These are phyloP conservation scores for Apistogramma diplotaenia DNA, from an alignment of 2,113 vertebrate species.

Conservation along the genomic window DNA sequence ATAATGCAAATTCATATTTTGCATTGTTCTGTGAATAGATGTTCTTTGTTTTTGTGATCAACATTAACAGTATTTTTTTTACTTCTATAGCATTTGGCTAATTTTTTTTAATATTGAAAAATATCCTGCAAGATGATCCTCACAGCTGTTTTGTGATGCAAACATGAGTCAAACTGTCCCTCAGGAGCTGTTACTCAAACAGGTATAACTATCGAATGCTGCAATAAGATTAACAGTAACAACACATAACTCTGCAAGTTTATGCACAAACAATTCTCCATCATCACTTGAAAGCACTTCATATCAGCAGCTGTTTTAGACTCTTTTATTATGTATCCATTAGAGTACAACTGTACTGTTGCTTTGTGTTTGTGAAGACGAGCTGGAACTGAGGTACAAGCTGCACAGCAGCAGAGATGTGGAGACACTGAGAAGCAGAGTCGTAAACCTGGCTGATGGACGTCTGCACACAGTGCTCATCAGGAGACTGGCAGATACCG, in stretches of 20 bases:
- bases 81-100: background rate
- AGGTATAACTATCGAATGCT: too few relatives aligned
- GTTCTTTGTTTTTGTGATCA: background rate
- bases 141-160: too few relatives aligned
- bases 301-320: background rate
- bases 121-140: too few relatives aligned
- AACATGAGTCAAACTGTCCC: too few relatives aligned
- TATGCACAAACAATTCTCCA: too few relatives aligned
- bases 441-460: constrained; percentile 65
- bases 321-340: background rate
- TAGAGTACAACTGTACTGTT: background rate
- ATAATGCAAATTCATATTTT: background rate
- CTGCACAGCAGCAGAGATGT: constrained; percentile 61
- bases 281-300: background rate
- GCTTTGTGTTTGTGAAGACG: constrained; percentile 51
- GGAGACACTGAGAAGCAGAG: constrained; percentile 56
- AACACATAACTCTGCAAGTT: background rate
- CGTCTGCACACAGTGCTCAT: constrained; percentile 66
- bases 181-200: too few relatives aligned
- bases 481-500: constrained; percentile 53
- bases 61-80: background rate
- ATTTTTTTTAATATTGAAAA: too few relatives aligned
- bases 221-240: background rate
- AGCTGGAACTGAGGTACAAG: constrained; percentile 74
- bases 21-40: background rate